Evolutionary conservation across 1,140 invertebrate species (phyloP).

Genomic region (Pachypsylla venusta): DNA sequence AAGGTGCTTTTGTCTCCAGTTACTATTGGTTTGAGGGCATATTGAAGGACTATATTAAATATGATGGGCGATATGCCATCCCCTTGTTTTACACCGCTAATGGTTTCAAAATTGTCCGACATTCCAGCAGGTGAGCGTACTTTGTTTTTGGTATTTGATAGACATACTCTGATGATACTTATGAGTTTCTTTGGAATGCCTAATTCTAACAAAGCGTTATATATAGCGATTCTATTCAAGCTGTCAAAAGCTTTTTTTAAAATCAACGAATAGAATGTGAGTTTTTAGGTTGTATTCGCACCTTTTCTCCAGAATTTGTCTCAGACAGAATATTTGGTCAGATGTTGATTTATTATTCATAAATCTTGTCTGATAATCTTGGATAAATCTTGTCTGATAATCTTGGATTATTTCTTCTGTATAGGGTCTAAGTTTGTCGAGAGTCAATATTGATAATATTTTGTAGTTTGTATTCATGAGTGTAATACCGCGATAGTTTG

Average conservation of each 20-base stretch:
- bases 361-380: constrained; percentile 3
- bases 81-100: no score
- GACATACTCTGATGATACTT: neutral
- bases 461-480: no score
- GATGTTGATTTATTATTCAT: neutral
- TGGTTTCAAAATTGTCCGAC: no score
- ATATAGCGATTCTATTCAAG: constrained; percentile 31
- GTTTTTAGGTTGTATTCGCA: constrained; percentile 9
- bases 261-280: constrained; percentile 12
- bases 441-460: no score
- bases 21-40: no score
- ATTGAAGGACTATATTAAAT: no score
- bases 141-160: neutral
- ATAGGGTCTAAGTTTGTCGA: no score
- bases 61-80: no score
- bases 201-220: neutral
- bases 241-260: constrained; percentile 6
- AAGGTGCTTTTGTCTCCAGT: no score
- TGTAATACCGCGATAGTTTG: no score
- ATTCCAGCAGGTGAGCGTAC: neutral
- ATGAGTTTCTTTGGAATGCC: neutral
- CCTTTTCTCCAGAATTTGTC: constrained; percentile 11
- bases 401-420: no score
- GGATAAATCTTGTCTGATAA: no score
- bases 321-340: constrained; percentile 1